Evolutionary conservation across 1,140 invertebrate genomes (phyloP).

Genomic region (Trachymyrmex cornetzi): DNA sequence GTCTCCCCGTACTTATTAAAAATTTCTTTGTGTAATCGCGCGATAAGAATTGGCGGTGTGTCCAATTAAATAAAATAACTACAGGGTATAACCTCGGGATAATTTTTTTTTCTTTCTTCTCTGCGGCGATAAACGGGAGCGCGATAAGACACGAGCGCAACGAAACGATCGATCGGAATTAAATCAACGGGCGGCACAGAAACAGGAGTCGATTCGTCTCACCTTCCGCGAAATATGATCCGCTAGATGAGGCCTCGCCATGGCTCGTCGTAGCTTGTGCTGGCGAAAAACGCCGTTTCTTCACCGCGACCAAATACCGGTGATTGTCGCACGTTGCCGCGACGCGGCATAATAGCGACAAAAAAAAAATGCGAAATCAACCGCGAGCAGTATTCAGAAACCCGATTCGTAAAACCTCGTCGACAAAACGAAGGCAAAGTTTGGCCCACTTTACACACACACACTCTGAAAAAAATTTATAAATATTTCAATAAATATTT

Average conservation of each 20-base stretch:
- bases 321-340: background rate
- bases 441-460: too few species aligned
- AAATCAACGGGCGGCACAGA: conserved; percentile 24
- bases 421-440: too few species aligned
- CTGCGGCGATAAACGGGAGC: background rate
- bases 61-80: conserved; percentile 29
- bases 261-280: background rate
- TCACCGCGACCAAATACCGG: background rate
- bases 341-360: background rate
- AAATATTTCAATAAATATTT: too few species aligned
- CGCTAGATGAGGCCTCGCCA: conserved; percentile 22
- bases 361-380: background rate
- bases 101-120: background rate
- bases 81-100: too few species aligned
- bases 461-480: too few species aligned
- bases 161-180: conserved; percentile 57
- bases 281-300: background rate
- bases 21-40: background rate
- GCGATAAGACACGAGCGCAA: conserved; percentile 48
- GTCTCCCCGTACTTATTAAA: background rate
- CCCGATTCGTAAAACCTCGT: background rate
- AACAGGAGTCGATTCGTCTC: conserved; percentile 45
- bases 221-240: conserved; percentile 41
- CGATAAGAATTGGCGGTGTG: background rate
- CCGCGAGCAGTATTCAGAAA: too few species aligned